Base-by-base conservation (phyloP, 1,140 invertebrate genomes). In the Sitodiplosis mosellana region DNA sequence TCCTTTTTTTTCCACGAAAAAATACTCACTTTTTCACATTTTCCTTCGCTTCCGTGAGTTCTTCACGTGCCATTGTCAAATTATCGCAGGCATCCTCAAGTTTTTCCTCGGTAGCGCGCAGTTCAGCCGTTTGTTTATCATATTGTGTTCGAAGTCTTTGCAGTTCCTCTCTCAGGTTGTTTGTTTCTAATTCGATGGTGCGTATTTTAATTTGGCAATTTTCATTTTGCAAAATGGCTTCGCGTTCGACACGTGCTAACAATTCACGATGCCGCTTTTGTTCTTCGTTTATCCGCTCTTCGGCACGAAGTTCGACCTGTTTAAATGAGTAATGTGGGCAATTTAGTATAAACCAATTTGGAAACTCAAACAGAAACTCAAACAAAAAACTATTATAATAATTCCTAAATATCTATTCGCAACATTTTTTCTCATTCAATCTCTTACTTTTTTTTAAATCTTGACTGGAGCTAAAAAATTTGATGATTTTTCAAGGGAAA, bases 141-240 rank as follows among this genome's bases (percentile, higher is more conserved):
- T 61, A 63, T 18, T 61, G 45, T 2, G 67, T 53, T 48, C 66
- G 59, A 44, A 61, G 52, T 17, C 68, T 55, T 49, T 69, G 64
- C 10, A 78, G 72, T 67, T 96, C 90, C 52, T 87, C 81, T 56
- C 81, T 79, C 46, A 87, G 64, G 51, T 73, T 72, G 7, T 76
- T 72, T 42, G 81, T 78, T 57, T 93, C 88, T 15, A 78, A 64
- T 63, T 94, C 88, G 12, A 82, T 70, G 33, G 75, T 74, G 52
- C 83, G 78, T 19, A 93, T 71, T 56, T 88, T 78, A 55, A 87
- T 84, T 49, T 76, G 78, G 56, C 79, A 80, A 55, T 89, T 88
- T 60, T 91, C 83, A 47, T 90, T 67, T 63, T 92, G 84, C 37
- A 90, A 70, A 54, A 83, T 77, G 49, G 87, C 82, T 63, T 93